Percentiles rank a stretch among this genome's conserved stretches.
Evolutionary conservation across 2,888 invertebrate genomes (phyloP).

Genomic region (Parnassius apollo): DNA sequence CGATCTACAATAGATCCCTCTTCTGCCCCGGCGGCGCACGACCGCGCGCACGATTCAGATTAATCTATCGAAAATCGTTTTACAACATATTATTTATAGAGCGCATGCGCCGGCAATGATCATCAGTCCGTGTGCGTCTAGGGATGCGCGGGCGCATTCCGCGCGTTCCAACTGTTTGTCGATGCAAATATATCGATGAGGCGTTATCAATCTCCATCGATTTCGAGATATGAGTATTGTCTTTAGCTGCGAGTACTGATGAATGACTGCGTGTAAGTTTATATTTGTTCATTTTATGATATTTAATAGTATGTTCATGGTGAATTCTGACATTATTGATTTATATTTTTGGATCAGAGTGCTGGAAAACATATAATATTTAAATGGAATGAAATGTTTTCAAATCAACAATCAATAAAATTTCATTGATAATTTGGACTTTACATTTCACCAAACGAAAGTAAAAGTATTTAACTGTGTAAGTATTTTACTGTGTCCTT

Average conservation of each 20-base stretch:
- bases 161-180: conserved; percentile 48
- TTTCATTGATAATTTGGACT: no score
- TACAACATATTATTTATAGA: conserved; percentile 82
- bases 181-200: conserved; percentile 53
- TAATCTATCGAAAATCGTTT: conserved; percentile 82
- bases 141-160: conserved; percentile 55
- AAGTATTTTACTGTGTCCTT: no score
- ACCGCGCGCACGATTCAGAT: conserved; percentile 80
- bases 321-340: no score
- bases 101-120: conserved; percentile 80
- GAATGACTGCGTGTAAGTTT: conserved; percentile 33
- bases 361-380: no score
- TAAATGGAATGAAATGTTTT: no score
- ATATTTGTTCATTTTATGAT: background rate
- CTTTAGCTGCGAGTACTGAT: conserved; percentile 30
- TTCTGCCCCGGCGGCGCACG: conserved; percentile 74
- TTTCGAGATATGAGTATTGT: conserved; percentile 30
- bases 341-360: no score
- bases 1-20: conserved; percentile 79
- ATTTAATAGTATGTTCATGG: no score
- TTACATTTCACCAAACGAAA: no score
- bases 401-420: no score
- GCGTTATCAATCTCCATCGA: conserved; percentile 31
- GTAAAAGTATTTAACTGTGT: no score
- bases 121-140: conserved; percentile 76